Base-by-base conservation (phyloP, 2,797 vertebrate species). In the Atherinosoma microstoma region DNA sequence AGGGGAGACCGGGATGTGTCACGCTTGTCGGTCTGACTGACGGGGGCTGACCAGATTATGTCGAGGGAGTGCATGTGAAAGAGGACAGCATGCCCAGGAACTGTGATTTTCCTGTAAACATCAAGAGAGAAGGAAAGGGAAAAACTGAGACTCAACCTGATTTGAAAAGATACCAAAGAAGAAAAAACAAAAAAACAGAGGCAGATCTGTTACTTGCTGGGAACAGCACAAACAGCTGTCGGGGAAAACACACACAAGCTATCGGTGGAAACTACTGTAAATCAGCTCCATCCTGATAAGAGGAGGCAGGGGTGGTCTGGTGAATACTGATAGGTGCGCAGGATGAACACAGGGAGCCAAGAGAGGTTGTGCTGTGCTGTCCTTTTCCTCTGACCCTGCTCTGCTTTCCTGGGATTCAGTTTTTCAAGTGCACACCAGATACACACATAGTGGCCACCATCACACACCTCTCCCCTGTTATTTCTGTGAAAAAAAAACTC, bases 221-320 rank as follows among this genome's bases (percentile, higher is more conserved):
- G 66, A 79, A 36, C 38, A n/a, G n/a, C n/a, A n/a, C n/a, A 22
- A 79, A 71, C 51, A 58, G 64, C 75, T 73, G 63, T 20, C 35
- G 60, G 45, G 69, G 29, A 49, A 58, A 42, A 53, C 47, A 79
- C 62, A 82, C 64, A 70, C 57, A 40, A 74, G 45, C 65, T 80
- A 68, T 60, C 35, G 77, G 40, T 70, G 82, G 83, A 87, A 86
- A 87, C 54, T 66, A 80, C 60, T 65, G 69, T 73, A 84, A 85
- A 89, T 83, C 85, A 74, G 71, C 58, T 84, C 58, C 66, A 78
- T 87, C 79, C 83, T 88, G 91, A 89, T 91, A 90, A 87, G 73
- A 82, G 47, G 29, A 85, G 72, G 64, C 83, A 53, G 58, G 12
- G 70, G 68, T 60, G 75, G 70, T 83, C 89, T 92, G 91, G 65